Evolutionary conservation across 1,140 invertebrate species (phyloP), one percentile per base, ranked within the genome.

Genomic region (Aphidius ervi): DNA sequence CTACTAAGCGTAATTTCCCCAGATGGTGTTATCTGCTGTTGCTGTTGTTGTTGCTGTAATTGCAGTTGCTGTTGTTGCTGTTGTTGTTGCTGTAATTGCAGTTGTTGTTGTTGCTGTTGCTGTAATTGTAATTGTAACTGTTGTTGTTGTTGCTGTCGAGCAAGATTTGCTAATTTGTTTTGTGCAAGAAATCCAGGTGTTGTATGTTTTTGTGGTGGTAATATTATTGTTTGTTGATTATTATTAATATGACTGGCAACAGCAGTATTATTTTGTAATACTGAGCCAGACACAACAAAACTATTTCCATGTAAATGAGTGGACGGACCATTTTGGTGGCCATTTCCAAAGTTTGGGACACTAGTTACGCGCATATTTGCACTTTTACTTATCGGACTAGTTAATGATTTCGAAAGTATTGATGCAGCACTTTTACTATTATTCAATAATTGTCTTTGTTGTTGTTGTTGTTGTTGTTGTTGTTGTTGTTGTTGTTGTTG

Each of bases 1-100:
- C 76, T 78, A 80, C 76, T 80, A 79, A 80, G 77, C 76, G 76
- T 78, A 79, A 78, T 80, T 76, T 80, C 78, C 73, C 77, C 77
- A 64, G 78, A 74, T 69, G 75, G 72, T 70, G 77, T 70, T 68
- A 79, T 74, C 69, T 77, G 75, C 62, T 75, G 74, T 61, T 63
- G 58, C 40, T 63, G 62, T 45, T 31, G 23, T 3, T 31, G 23
- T 31, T 31, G 23, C 4, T 31, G 23, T 31, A 31, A 31, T 4
- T 31, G 23, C 4, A 31, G 23, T 31, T 59, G 57, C 10, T 57
- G 56, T 4, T 49, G 58, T 4, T 60, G 59, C 23, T 54, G 49
- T 43, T 64, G 63, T 62, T 69, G 66, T 48, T 65, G 64, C 65
- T 69, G 67, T 63, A 23, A 23, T 43, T 52, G 49, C n/a, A n/a